Evolutionary conservation across 2,113 vertebrate species (phyloP).

Genomic region (Platanista minor): DNA sequence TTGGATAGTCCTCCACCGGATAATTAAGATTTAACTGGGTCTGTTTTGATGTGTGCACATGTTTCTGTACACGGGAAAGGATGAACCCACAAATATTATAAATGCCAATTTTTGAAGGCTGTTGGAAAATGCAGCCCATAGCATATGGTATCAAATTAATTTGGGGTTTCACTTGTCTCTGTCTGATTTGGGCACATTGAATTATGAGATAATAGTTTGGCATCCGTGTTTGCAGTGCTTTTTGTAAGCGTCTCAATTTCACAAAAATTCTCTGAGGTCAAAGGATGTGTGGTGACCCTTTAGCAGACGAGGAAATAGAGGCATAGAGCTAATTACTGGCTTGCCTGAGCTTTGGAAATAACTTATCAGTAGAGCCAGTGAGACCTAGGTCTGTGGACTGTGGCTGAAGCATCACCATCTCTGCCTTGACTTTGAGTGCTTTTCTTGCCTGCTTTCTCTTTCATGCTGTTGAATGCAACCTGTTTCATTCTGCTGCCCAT

Average conservation of each 20-base stretch:
- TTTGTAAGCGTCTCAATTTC: neutral
- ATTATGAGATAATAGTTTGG: conserved; percentile 57
- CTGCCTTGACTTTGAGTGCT: neutral
- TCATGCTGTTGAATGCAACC: neutral
- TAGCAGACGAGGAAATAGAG: neutral
- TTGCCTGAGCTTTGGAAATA: neutral
- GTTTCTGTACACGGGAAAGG: conserved; percentile 20
- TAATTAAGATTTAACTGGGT: conserved; percentile 44
- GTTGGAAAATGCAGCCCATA: conserved; percentile 46
- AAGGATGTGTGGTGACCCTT: neutral
- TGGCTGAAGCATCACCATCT: neutral
- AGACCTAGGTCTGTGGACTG: neutral
- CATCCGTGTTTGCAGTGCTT: neutral
- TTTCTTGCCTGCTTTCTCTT: neutral
- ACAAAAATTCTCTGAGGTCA: neutral
- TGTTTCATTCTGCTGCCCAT: neutral
- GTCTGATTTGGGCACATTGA: conserved; percentile 59
- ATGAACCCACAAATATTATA: conserved; percentile 52
- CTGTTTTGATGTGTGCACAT: conserved; percentile 58
- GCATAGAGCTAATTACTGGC: neutral
- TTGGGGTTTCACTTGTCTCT: conserved; percentile 66
- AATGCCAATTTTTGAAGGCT: conserved; percentile 49
- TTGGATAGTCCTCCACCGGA: neutral
- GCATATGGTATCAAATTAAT: conserved; percentile 72
- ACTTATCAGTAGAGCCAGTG: accelerated